Evolutionary conservation across 2,888 invertebrate species (phyloP).

Genomic region (Hirudinaria manillensis): DNA sequence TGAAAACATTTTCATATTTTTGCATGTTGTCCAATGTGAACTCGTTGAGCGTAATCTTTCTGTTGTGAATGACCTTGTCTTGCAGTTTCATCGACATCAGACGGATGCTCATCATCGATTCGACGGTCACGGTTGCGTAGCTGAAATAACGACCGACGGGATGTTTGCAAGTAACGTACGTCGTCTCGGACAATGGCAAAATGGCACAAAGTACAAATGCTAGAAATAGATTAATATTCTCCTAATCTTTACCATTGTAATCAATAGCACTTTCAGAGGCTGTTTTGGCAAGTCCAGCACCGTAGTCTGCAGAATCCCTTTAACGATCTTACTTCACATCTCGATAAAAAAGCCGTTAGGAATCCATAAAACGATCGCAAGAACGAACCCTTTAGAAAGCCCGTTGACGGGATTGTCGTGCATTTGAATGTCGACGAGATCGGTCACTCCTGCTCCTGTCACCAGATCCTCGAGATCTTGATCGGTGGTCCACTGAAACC

Average conservation of each 20-base stretch:
- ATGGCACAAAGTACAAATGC: too few species aligned
- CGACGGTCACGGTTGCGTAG: constrained; percentile 13
- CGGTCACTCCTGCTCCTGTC: constrained; percentile 9
- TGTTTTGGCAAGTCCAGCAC: too few species aligned
- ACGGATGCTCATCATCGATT: constrained; percentile 8
- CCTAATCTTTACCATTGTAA: too few species aligned
- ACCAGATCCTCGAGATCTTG: constrained; percentile 9
- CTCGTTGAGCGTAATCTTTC: not conserved
- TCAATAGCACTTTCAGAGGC: too few species aligned
- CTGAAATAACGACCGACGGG: not conserved
- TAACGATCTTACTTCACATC: too few species aligned
- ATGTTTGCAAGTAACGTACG: too few species aligned
- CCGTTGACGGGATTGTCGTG: constrained; percentile 17
- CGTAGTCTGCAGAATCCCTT: too few species aligned
- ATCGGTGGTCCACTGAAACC: constrained; percentile 15
- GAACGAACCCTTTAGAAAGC: constrained; percentile 18
- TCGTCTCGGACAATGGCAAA: too few species aligned
- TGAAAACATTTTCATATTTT: constrained; percentile 14
- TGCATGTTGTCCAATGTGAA: not conserved
- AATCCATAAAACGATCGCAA: not conserved
- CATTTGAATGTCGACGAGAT: constrained; percentile 9
- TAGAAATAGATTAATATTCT: too few species aligned
- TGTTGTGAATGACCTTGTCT: constrained; percentile 5
- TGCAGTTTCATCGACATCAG: constrained; percentile 14
- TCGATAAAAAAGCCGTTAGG: too few species aligned